Evolutionary conservation across 2,797 vertebrate species (phyloP).

Genomic region (Ctenopoma multispine): DNA sequence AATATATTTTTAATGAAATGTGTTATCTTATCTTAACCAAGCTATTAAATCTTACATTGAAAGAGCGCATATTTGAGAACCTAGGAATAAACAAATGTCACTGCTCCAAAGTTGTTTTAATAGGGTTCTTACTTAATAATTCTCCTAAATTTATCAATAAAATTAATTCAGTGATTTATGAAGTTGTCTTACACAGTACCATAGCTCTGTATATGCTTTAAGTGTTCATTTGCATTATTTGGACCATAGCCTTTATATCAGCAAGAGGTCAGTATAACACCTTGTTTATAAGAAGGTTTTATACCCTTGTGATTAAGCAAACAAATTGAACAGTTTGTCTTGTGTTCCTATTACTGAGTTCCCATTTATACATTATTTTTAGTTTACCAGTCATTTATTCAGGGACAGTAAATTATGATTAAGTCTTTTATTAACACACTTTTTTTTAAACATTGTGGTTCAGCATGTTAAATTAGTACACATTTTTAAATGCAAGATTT

Average conservation of each 20-base stretch:
- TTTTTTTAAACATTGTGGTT: conserved; percentile 16
- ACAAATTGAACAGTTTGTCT: conserved; percentile 3
- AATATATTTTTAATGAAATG: not conserved
- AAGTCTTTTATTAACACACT: not conserved
- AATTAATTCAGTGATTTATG: not conserved
- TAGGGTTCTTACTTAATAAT: conserved; percentile 6
- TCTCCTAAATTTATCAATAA: not conserved
- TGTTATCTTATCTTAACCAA: conserved; percentile 2
- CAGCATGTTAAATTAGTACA: conserved; percentile 5
- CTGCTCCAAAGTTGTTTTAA: not conserved
- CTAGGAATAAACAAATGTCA: not conserved
- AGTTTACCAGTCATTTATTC: not conserved
- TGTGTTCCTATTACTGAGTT: not conserved
- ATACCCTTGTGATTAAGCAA: conserved; percentile 15
- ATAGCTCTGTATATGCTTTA: conserved; percentile 56
- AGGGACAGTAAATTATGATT: not conserved
- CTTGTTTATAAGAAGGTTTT: conserved; percentile 21
- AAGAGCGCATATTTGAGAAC: not conserved
- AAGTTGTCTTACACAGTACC: conserved; percentile 28
- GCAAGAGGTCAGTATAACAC: conserved; percentile 71
- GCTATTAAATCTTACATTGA: conserved; percentile 13
- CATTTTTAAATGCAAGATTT: conserved; percentile 63
- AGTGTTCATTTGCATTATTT: conserved; percentile 58
- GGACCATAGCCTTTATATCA: conserved; percentile 48
- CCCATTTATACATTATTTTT: conserved; percentile 14